Conservation (phyloP, 2,888 invertebrate species). For the Alitta virens region DNA sequence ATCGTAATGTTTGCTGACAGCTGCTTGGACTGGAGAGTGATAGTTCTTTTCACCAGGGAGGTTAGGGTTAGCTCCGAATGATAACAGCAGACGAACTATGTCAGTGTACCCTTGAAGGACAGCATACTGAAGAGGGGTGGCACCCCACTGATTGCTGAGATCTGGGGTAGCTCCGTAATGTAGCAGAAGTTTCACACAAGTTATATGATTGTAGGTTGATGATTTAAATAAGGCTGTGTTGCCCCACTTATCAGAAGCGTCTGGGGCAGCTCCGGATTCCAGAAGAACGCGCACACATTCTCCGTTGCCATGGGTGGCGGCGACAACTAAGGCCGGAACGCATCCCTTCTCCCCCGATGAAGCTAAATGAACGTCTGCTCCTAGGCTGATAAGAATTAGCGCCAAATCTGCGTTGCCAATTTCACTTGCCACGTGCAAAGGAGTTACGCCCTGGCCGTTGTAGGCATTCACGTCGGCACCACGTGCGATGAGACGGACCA, state of each 20-base stretch:
- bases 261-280: conserved; percentile 14
- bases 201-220: conserved; percentile 67
- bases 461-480: background rate
- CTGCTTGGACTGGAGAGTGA: conserved; percentile 4
- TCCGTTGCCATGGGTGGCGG: conserved; percentile 19
- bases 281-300: conserved; percentile 15
- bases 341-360: conserved; percentile 3
- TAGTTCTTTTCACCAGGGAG: background rate
- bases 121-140: conserved; percentile 24
- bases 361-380: conserved; percentile 10
- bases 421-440: conserved; percentile 16
- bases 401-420: conserved; percentile 8
- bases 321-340: conserved; percentile 15
- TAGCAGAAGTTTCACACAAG: conserved; percentile 66
- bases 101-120: conserved; percentile 15
- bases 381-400: conserved; percentile 5
- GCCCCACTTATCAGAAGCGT: conserved; percentile 20
- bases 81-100: conserved; percentile 12
- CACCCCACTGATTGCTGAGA: conserved; percentile 50
- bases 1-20: conserved; percentile 12
- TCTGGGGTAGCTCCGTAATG: conserved; percentile 86
- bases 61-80: conserved; percentile 4
- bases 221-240: conserved; percentile 25
- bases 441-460: conserved; percentile 9
- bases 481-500: background rate